A percentile compares a stretch with the other conserved stretches of the same genome.
Evolutionary conservation across 2,797 vertebrate species (phyloP).

Genomic region (Carduelis carduelis): DNA sequence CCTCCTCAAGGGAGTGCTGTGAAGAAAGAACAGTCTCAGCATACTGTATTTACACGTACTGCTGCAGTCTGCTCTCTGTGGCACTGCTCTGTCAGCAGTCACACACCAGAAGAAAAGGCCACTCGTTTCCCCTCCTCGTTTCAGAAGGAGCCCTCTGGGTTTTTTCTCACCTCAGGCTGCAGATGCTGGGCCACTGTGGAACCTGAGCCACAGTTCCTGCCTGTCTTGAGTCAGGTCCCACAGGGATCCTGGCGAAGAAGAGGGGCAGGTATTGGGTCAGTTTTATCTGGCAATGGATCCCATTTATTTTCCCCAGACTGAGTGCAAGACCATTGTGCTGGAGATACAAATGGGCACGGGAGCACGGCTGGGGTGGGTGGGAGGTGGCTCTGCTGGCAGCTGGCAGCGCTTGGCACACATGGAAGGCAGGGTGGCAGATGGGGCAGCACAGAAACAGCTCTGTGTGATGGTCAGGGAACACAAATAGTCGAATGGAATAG

Average conservation of each 20-base stretch:
- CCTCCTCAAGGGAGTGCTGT: neutral
- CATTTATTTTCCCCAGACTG: neutral
- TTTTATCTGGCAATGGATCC: neutral
- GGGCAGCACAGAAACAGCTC: neutral
- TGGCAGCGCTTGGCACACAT: neutral
- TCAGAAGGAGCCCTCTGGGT: neutral
- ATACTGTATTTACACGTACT: neutral
- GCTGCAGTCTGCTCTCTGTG: fast-evolving
- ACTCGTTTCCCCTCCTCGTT: neutral
- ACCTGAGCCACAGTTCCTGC: neutral
- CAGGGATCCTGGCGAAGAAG: neutral
- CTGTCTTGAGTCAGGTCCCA: neutral
- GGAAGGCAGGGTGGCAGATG: neutral
- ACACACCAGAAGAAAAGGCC: neutral
- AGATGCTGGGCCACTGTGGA: neutral
- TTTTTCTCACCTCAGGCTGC: neutral
- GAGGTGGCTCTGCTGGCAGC: neutral
- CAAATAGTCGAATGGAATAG: neutral
- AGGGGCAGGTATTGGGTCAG: neutral
- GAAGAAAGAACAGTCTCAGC: neutral
- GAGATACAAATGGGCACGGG: neutral
- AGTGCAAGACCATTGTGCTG: neutral
- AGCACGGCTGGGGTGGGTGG: neutral
- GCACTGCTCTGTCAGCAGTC: neutral
- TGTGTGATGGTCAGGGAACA: neutral